Evolutionary conservation across 2,797 vertebrate species (phyloP).

Genomic region (Aselliscus stoliczkanus): DNA sequence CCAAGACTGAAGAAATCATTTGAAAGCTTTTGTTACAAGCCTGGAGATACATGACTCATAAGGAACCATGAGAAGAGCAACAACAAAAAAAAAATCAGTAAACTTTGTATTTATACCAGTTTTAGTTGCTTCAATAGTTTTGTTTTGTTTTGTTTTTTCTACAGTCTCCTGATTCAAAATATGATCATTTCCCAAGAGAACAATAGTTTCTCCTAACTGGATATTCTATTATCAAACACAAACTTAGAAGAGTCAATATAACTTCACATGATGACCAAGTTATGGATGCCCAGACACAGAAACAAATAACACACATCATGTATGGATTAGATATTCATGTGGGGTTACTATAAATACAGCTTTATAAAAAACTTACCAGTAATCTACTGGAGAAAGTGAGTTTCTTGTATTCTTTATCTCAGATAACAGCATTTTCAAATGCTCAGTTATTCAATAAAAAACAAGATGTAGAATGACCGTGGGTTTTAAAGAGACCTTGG

Average conservation of each 20-base stretch:
- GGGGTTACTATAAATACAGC: neutral
- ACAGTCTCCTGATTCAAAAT: neutral
- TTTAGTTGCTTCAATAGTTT: neutral
- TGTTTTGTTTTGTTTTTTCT: too few species aligned
- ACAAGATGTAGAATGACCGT: neutral
- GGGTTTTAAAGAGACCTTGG: neutral
- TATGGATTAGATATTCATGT: neutral
- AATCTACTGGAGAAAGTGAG: neutral
- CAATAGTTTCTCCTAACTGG: neutral
- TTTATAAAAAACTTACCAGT: neutral
- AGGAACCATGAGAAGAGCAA: neutral
- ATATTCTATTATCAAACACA: neutral
- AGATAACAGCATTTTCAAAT: constrained; percentile 3
- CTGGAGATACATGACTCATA: neutral
- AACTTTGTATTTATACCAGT: neutral
- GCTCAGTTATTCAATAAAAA: neutral
- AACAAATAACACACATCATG: neutral
- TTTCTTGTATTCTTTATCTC: neutral
- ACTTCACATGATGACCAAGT: neutral
- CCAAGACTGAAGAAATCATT: neutral
- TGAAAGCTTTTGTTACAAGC: neutral
- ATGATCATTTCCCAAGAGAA: neutral
- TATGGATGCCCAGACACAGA: neutral
- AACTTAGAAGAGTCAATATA: neutral
- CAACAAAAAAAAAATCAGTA: neutral